Percentiles rank a stretch among this genome's conserved stretches.
phyloP scores from a whole-genome alignment of 2,888 invertebrate species.

The Drosophila ustulata region DNA sequence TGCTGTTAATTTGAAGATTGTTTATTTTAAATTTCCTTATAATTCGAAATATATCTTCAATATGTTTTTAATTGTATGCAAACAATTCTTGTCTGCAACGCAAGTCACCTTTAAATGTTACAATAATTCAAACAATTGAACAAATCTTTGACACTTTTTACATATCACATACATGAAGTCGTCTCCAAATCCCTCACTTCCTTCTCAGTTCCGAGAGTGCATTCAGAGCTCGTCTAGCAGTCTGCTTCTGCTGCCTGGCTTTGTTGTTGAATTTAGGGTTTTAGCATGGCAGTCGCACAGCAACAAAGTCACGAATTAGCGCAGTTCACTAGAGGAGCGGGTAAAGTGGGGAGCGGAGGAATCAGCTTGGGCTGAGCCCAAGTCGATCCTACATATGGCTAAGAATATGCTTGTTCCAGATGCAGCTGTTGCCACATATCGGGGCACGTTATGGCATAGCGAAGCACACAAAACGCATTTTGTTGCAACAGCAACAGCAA shows the following conservation, averaged over 20 bases:
- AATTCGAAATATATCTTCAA: too few relatives aligned
- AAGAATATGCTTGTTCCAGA: constrained; percentile 62
- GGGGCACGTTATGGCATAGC: constrained; percentile 13
- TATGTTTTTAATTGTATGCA: too few relatives aligned
- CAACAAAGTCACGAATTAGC: constrained; percentile 72
- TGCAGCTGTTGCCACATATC: constrained; percentile 68
- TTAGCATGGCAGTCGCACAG: constrained; percentile 44
- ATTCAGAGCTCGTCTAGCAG: constrained; percentile 28
- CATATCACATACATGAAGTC: neutral
- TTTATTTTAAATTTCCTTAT: too few relatives aligned
- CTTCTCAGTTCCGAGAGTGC: constrained; percentile 17
- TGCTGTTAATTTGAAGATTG: too few relatives aligned
- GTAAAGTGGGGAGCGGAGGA: neutral
- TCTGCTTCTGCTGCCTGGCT: constrained; percentile 8
- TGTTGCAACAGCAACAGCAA: constrained; percentile 72
- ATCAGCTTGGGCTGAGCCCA: constrained; percentile 3
- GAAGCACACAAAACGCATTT: constrained; percentile 62
- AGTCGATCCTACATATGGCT: constrained; percentile 45
- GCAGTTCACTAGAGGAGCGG: constrained; percentile 54
- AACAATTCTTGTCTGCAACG: too few relatives aligned
- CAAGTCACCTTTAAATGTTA: too few relatives aligned
- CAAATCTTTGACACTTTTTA: neutral
- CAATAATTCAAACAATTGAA: too few relatives aligned
- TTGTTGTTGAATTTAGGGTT: constrained; percentile 55
- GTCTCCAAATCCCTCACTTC: neutral